Conservation (phyloP, 2,113 vertebrate genomes). For the Rhineura floridana region DNA sequence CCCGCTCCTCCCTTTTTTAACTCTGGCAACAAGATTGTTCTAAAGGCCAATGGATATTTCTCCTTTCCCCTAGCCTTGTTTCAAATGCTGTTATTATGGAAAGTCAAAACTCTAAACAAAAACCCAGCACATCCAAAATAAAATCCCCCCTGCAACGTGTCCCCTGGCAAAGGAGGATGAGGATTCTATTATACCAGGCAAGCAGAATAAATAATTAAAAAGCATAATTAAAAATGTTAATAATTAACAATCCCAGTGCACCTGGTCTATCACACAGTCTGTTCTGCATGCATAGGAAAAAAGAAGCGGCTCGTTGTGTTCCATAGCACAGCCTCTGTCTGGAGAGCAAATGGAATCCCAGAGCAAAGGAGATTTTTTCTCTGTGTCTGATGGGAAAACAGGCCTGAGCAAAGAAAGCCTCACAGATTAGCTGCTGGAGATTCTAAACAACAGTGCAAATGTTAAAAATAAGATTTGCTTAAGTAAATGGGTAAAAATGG, state of each 20-base stretch:
- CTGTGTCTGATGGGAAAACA: constrained; percentile 6
- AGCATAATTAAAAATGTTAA: constrained; percentile 67
- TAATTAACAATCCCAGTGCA: constrained; percentile 63
- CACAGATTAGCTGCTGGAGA: neutral
- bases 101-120: constrained; percentile 67
- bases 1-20: constrained; percentile 24
- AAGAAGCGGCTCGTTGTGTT: constrained; percentile 17
- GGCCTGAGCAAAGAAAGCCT: constrained; percentile 15
- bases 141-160: constrained; percentile 48
- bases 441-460: constrained; percentile 27
- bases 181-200: constrained; percentile 38
- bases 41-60: constrained; percentile 68
- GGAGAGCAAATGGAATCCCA: constrained; percentile 7
- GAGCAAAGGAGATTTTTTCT: neutral
- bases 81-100: constrained; percentile 61
- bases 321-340: neutral
- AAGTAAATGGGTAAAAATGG: too few relatives aligned
- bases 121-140: constrained; percentile 43
- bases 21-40: constrained; percentile 53
- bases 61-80: constrained; percentile 58
- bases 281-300: neutral
- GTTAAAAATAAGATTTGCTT: constrained; percentile 11
- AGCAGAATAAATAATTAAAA: constrained; percentile 68
- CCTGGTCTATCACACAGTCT: constrained; percentile 1
- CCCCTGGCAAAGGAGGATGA: constrained; percentile 56